These are phyloP conservation scores for Lasiommata megera DNA, from an alignment of 2,888 invertebrate genomes.

Conservation along the genomic window DNA sequence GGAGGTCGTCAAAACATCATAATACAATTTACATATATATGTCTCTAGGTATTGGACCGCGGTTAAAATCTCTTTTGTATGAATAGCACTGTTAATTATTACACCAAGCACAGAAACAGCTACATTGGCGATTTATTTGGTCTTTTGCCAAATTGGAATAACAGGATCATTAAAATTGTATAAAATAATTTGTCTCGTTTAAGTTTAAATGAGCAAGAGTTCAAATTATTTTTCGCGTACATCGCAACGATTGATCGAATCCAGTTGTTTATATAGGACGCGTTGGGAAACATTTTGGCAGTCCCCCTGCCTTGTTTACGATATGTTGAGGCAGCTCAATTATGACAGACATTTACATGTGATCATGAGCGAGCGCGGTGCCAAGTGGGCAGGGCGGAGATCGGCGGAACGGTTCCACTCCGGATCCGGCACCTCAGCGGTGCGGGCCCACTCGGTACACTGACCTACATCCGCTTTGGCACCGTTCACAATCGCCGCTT, in stretches of 20 bases:
- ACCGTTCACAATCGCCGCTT: slow-evolving; percentile 79
- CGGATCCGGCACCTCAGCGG: slow-evolving; percentile 62
- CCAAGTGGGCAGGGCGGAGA: slow-evolving; percentile 57
- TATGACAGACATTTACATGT: slow-evolving; percentile 32
- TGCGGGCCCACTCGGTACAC: slow-evolving; percentile 69
- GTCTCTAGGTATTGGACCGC: no score
- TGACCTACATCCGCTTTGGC: slow-evolving; percentile 81
- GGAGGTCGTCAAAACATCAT: no score
- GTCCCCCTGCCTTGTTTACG: slow-evolving; percentile 21
- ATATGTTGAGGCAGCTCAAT: slow-evolving; percentile 24
- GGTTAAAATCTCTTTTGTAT: no score
- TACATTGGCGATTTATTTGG: slow-evolving; percentile 7
- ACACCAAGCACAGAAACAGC: neutral
- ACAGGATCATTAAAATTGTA: slow-evolving; percentile 5
- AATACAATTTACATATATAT: no score
- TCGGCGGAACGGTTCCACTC: slow-evolving; percentile 48
- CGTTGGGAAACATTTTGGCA: slow-evolving; percentile 22
- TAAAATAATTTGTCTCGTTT: slow-evolving; percentile 9
- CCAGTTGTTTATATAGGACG: neutral
- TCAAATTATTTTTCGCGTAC: neutral
- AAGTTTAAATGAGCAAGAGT: neutral
- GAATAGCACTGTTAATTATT: neutral
- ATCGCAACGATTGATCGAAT: neutral
- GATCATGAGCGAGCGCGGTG: slow-evolving; percentile 45
- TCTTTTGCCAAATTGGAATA: slow-evolving; percentile 1